phyloP scores from a whole-genome alignment of 2,113 vertebrate species.

The Paratilapia polleni region DNA sequence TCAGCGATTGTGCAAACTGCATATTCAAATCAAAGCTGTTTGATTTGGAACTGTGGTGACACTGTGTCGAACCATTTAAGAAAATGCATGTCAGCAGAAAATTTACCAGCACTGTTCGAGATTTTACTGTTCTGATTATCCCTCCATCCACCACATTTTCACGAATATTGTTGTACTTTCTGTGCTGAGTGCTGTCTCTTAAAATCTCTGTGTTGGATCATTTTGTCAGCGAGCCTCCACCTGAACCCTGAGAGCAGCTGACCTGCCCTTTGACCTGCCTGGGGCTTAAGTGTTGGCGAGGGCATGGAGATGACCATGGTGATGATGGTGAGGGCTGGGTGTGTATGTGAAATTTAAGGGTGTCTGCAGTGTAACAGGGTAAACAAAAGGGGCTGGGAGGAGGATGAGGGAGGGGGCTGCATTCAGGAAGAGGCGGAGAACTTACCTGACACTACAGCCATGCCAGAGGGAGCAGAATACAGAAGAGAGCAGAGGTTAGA shows the following conservation, averaged over 20 bases:
- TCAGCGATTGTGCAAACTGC: not conserved
- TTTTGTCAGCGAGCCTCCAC: conserved; percentile 51
- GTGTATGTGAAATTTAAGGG: conserved; percentile 43
- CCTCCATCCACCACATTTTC: not conserved
- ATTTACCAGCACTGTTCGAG: not conserved
- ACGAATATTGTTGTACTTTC: not conserved
- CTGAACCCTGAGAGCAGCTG: conserved; percentile 51
- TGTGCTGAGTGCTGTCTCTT: not conserved
- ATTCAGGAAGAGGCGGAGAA: conserved; percentile 80
- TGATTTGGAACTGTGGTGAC: not conserved
- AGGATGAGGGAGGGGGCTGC: conserved; percentile 49
- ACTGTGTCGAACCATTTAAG: not conserved
- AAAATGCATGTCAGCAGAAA: not conserved
- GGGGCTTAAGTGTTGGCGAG: conserved; percentile 29
- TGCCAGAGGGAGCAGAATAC: conserved; percentile 98
- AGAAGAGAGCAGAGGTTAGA: conserved; percentile 99
- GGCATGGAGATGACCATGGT: conserved; percentile 61
- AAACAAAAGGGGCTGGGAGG: conserved; percentile 7
- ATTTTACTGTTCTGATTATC: not conserved
- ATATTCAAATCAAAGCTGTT: conserved; percentile 3
- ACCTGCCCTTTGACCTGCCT: conserved; percentile 54
- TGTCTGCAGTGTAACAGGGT: conserved; percentile 39
- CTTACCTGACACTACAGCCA: conserved; percentile 99
- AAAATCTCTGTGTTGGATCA: conserved; percentile 1
- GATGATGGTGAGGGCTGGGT: conserved; percentile 34